Percentiles rank a stretch among this genome's conserved stretches.
Evolutionary conservation across 2,888 invertebrate species (phyloP).

Genomic region (Steinernema hermaphroditum): DNA sequence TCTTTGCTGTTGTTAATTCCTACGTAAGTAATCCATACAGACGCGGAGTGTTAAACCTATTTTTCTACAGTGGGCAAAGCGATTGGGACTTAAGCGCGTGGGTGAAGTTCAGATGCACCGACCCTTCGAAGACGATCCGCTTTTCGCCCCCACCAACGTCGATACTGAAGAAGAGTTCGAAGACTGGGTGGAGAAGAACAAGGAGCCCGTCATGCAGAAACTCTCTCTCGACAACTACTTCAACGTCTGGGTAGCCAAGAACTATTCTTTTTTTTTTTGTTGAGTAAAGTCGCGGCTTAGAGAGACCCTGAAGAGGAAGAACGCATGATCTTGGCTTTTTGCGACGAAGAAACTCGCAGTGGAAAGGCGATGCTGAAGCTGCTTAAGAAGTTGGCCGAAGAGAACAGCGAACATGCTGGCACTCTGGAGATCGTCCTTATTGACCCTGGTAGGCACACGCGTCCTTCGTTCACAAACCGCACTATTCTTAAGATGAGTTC

Average conservation of each 20-base stretch:
- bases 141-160: constrained; percentile 60
- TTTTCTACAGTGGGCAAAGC: constrained; percentile 63
- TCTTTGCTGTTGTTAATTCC: constrained; percentile 66
- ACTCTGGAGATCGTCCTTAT: constrained; percentile 65
- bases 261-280: background rate
- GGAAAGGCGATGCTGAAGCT: constrained; percentile 65
- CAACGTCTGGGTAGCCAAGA: constrained; percentile 63
- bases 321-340: constrained; percentile 64
- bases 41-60: background rate
- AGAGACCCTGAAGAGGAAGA: constrained; percentile 66
- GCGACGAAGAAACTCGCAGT: constrained; percentile 66
- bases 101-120: constrained; percentile 66
- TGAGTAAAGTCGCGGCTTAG: constrained; percentile 39
- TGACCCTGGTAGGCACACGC: constrained; percentile 58
- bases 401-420: constrained; percentile 66
- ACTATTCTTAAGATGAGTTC: constrained; percentile 62
- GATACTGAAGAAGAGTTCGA: constrained; percentile 67
- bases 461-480: background rate
- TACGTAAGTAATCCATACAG: constrained; percentile 43
- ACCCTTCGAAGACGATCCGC: constrained; percentile 66
- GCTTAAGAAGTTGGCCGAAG: constrained; percentile 64
- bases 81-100: constrained; percentile 63
- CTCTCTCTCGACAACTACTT: constrained; percentile 65
- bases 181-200: constrained; percentile 67
- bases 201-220: constrained; percentile 67